Conservation (phyloP, 2,888 invertebrate species). For the Mythimna pallens region DNA sequence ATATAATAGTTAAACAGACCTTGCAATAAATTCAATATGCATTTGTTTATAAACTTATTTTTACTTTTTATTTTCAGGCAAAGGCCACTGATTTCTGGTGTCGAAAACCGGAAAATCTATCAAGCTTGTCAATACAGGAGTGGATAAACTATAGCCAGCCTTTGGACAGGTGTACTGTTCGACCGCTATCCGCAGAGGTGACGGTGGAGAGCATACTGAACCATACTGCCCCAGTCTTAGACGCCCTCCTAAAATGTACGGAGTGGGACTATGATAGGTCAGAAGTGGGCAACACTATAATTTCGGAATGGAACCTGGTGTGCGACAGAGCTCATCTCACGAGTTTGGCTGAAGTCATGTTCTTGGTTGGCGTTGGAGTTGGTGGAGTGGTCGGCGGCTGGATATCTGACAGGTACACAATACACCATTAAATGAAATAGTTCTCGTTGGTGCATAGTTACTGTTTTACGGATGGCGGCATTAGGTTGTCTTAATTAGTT, state of each 20-base stretch:
- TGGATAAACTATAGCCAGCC: slow-evolving; percentile 94
- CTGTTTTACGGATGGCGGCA: background rate
- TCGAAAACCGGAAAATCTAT: slow-evolving; percentile 90
- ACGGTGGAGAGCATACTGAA: slow-evolving; percentile 82
- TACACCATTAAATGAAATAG: background rate
- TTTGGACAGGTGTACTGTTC: slow-evolving; percentile 90
- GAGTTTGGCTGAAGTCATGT: slow-evolving; percentile 94
- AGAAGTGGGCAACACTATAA: slow-evolving; percentile 92
- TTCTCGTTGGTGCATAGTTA: background rate
- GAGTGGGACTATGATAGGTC: slow-evolving; percentile 92
- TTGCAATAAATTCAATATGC: background rate
- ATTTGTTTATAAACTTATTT: background rate
- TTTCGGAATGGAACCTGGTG: slow-evolving; percentile 94
- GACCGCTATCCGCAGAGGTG: slow-evolving; percentile 82
- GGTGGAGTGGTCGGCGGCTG: slow-evolving; percentile 95
- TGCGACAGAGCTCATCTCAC: slow-evolving; percentile 93
- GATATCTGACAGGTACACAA: slow-evolving; percentile 92
- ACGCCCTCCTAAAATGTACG: slow-evolving; percentile 87
- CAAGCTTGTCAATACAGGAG: slow-evolving; percentile 86
- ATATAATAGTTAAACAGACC: background rate
- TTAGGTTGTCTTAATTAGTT: slow-evolving; percentile 23
- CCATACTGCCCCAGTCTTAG: slow-evolving; percentile 80
- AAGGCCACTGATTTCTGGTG: slow-evolving; percentile 93
- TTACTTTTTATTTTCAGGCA: slow-evolving; percentile 84
- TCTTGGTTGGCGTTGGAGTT: slow-evolving; percentile 94